Evolutionary conservation across 2,113 vertebrate species (phyloP), one percentile per base, ranked within the genome.

Genomic region (Alosa alosa): DNA sequence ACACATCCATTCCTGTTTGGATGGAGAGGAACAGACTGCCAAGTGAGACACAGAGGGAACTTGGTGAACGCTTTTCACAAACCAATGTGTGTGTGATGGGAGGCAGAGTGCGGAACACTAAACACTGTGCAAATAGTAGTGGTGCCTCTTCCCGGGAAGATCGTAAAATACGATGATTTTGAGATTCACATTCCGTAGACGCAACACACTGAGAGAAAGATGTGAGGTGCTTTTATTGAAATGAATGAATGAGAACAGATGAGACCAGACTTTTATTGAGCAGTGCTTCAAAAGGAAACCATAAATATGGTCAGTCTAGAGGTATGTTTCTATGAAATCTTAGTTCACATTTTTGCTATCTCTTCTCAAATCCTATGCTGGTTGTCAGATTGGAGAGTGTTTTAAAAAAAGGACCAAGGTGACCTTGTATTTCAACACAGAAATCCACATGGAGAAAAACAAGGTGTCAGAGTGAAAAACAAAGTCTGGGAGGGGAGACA

Each of bases 381-480:
- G 18, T 22, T n/a, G 55, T 22, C 55, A 60, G 55, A 22, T 22
- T 60, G 55, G 55, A 60, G 20, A 60, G 55, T 22, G 18, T 4
- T 39, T 39, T 39, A 39, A 15, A 39, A 36, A 39, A 78, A 78
- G 64, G 31, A 17, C 36, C 72, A 78, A 78, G 72, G 72, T 78
- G 72, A 78, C 25, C 72, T 39, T 39, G 15, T 15, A 41, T 78
- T 13, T 39, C 72, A 39, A 78, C 10, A 78, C 36, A 78, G 72
- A 39, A 78, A 78, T 36, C 31, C 72, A 36, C 72, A 15, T 6
- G 10, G 13, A 41, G 4, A 78, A 78, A 78, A 78, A 78, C 72
- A 78, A 39, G 72, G 31, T 78, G 36, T 78, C 72, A 78, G 72
- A 78, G 11, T 39, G 15, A 41, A 78, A 78, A 78, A 78, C 72